These are phyloP conservation scores for Anthopleura sola DNA, from an alignment of 64 coral and sea anemone species.

Conservation along the genomic window DNA sequence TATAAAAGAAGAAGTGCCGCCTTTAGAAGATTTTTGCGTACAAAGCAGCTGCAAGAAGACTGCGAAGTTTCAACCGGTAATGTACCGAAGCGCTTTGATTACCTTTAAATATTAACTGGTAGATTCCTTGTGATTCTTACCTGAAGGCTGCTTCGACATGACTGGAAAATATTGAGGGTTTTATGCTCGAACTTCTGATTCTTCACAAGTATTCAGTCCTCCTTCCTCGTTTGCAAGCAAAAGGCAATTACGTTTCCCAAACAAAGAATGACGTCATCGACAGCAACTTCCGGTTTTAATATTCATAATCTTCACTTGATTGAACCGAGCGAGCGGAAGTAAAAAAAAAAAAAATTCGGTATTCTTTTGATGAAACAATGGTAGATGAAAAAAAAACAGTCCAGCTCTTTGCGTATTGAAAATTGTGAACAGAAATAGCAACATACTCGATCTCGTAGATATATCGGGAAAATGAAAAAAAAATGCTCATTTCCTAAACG, in stretches of 20 bases:
- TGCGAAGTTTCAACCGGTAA: neutral
- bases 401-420: no score
- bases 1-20: neutral
- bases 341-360: no score
- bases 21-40: neutral
- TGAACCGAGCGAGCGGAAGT: neutral
- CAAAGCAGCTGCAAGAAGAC: neutral
- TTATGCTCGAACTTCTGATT: neutral
- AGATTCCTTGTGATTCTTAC: neutral
- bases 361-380: neutral
- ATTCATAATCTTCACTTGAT: neutral
- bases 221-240: neutral
- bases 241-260: neutral
- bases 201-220: neutral
- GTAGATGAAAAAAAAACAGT: neutral
- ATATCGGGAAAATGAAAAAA: no score
- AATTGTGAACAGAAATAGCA: no score
- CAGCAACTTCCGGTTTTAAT: neutral
- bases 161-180: neutral
- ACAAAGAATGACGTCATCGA: neutral
- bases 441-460: no score
- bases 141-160: conserved; percentile 3
- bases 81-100: neutral
- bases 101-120: neutral
- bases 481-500: no score